A percentile compares a stretch with the other conserved stretches of the same genome.
phyloP scores from a whole-genome alignment of 2,797 vertebrate genomes.

The Anas capensis region DNA sequence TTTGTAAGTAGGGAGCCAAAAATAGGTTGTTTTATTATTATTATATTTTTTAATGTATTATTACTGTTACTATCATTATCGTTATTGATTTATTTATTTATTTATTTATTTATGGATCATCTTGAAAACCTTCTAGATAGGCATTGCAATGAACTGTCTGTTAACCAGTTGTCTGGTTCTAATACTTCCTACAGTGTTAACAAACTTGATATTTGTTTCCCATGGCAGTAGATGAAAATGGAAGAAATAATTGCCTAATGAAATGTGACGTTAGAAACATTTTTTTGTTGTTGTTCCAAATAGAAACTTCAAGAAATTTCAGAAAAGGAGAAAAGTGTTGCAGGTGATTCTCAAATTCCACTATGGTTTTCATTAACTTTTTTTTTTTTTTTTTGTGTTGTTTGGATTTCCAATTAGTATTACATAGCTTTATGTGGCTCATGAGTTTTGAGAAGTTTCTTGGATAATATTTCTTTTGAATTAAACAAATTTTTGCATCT shows the following conservation, averaged over 20 bases:
- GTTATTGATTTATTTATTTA: background rate
- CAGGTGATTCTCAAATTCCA: background rate
- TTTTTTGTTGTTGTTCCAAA: background rate
- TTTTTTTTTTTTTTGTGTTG: background rate
- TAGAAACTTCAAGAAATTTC: background rate
- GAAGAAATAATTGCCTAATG: background rate
- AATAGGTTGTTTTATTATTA: constrained; percentile 11
- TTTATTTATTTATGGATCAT: background rate
- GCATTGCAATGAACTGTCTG: background rate
- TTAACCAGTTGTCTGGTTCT: background rate
- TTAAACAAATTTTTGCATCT: background rate
- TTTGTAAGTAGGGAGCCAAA: background rate
- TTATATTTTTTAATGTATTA: background rate
- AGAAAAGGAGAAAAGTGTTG: background rate
- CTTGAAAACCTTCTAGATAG: background rate
- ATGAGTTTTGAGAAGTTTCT: background rate
- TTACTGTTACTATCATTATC: too few species aligned
- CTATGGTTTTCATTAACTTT: background rate
- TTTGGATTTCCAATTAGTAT: background rate
- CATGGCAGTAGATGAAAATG: background rate
- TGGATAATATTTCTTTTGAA: background rate
- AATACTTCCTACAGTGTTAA: background rate
- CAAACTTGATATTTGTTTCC: background rate
- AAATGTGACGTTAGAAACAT: background rate
- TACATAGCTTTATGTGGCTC: background rate